A percentile compares a stretch with the other conserved stretches of the same genome.
phyloP scores from a whole-genome alignment of 2,888 invertebrate species.

The Synergus itoensis region DNA sequence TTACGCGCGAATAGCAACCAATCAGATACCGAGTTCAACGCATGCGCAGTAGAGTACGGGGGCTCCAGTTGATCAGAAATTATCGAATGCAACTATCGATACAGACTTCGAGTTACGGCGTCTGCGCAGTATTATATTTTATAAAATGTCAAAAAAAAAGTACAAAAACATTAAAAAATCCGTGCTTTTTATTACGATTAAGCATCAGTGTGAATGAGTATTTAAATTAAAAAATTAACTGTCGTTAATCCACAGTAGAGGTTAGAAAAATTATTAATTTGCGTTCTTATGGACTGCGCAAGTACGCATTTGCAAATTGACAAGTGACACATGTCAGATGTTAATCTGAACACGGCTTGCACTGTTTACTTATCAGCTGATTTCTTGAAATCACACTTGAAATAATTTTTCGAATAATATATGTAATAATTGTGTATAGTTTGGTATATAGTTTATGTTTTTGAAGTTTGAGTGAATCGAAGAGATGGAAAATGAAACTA shows the following conservation, averaged over 20 bases:
- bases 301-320: neutral
- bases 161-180: neutral
- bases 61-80: no score
- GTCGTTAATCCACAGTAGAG: neutral
- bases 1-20: no score
- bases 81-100: neutral
- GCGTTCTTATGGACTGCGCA: no score
- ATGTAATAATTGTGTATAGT: neutral
- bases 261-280: neutral
- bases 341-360: neutral
- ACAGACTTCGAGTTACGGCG: neutral
- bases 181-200: neutral
- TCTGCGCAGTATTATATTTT: neutral
- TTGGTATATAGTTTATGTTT: neutral
- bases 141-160: neutral
- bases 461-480: neutral
- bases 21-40: no score
- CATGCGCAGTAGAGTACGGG: no score
- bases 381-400: neutral
- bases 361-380: slow-evolving; percentile 12
- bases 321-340: neutral
- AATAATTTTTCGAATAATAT: neutral
- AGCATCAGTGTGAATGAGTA: neutral
- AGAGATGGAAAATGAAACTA: slow-evolving; percentile 14
- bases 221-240: neutral